Base-by-base conservation (phyloP, 2,797 vertebrate genomes). In the Amniataba percoides region DNA sequence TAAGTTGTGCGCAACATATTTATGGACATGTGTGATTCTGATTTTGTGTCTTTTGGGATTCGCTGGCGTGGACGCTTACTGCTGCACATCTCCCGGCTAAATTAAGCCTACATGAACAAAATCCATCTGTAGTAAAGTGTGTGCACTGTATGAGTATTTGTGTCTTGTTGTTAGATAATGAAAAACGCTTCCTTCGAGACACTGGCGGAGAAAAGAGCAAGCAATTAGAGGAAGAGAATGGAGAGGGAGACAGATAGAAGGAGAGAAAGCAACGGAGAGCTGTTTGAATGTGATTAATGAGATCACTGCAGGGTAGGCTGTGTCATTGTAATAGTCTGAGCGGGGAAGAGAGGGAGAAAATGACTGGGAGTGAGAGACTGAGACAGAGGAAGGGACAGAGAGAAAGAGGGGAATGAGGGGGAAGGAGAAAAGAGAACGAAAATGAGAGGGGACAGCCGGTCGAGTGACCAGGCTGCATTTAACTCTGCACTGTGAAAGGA, bases 201-300 rank as follows among this genome's bases (percentile, higher is more conserved):
- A 81, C 84, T 78, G 81, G 86, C 87, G 57, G 83, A 89, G 89
- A 92, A 92, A 92, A 90, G 86, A 92, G 86, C 82, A 74, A 87
- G 88, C 92, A 93, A 93, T 93, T 91, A 92, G 84, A 84, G 83
- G 66, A 43, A 75, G 87, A 88, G 89, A 87, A 91, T 66, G 84
- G 77, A 88, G 80, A 81, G 81, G 64, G 81, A 88, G 87, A 79
- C 66, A 70, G 80, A 75, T 21, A 67, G 84, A 80, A 61, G 71
- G 82, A 71, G 81, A 71, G 89, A 80, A 72, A 83, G 83, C 82
- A 82, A 89, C 77, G 79, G 82, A 89, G 90, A 87, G 83, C 82
- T 85, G 89, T 91, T 91, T 90, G 93, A 93, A 94, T 93, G 91
- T 92, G 89, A 91, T 93, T 94, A 94, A 94, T 94, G 91, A 94